Evolutionary conservation across 2,797 vertebrate species (phyloP).

Genomic region (Brachymystax lenok): DNA sequence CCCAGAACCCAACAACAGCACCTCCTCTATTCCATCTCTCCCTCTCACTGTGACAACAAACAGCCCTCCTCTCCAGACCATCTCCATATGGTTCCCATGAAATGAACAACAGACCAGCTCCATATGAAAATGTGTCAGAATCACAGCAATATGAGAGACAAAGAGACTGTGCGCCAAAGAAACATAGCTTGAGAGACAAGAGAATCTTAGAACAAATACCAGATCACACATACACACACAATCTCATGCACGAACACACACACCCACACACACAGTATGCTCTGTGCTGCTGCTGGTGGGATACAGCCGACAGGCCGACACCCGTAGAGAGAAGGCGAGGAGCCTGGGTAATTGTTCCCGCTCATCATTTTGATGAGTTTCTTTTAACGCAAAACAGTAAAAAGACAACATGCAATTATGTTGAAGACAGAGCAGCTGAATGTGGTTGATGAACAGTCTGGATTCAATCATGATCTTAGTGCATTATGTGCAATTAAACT

Average conservation of each 20-base stretch:
- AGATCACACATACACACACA: constrained; percentile 22
- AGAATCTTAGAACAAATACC: constrained; percentile 34
- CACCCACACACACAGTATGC: constrained; percentile 11
- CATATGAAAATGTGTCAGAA: constrained; percentile 28
- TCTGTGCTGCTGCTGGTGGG: constrained; percentile 62
- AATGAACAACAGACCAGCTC: constrained; percentile 1
- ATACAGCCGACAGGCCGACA: constrained; percentile 70
- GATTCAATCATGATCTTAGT: constrained; percentile 83
- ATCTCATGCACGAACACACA: constrained; percentile 46
- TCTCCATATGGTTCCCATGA: neutral
- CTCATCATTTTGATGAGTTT: constrained; percentile 77
- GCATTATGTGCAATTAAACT: constrained; percentile 84
- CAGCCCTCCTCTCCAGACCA: neutral
- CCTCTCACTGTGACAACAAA: neutral
- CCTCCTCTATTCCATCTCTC: neutral
- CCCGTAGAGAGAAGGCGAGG: constrained; percentile 70
- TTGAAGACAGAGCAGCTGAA: constrained; percentile 79
- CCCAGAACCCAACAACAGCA: neutral
- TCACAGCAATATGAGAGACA: constrained; percentile 34
- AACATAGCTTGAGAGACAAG: constrained; percentile 39
- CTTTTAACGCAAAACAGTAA: constrained; percentile 82
- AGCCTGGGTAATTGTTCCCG: constrained; percentile 77
- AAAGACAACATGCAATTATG: constrained; percentile 86
- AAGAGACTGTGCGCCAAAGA: constrained; percentile 32
- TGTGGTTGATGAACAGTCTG: constrained; percentile 80